Conservation (phyloP, 2,888 invertebrate species). For the Amblyjoppa proteus region DNA sequence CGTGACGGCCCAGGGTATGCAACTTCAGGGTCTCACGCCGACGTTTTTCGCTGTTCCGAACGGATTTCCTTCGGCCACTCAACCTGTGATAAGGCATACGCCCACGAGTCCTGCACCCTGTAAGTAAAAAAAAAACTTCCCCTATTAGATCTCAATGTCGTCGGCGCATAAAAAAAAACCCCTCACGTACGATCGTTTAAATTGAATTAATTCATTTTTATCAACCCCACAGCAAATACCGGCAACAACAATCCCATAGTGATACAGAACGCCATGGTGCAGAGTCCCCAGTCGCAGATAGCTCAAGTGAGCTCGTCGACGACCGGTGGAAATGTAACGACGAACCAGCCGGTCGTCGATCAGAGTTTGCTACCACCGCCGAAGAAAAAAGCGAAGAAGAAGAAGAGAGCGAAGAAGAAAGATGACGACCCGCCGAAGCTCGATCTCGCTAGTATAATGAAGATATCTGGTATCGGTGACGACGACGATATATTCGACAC, state of each 20-base stretch:
- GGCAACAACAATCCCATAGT: conserved; percentile 82
- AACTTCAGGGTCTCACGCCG: conserved; percentile 85
- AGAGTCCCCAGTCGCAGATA: conserved; percentile 82
- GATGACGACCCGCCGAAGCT: conserved; percentile 86
- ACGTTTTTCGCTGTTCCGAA: conserved; percentile 84
- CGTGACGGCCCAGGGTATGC: conserved; percentile 88
- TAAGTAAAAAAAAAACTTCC: conserved; percentile 71
- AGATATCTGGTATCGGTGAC: conserved; percentile 90
- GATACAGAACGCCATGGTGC: conserved; percentile 84
- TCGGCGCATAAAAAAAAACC: neutral
- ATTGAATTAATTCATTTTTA: conserved; percentile 6
- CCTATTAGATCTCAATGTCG: neutral
- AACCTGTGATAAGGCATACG: conserved; percentile 83
- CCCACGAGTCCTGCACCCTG: conserved; percentile 83
- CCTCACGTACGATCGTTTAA: neutral
- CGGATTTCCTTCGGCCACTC: conserved; percentile 82
- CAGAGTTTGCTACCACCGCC: conserved; percentile 85
- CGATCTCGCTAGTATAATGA: conserved; percentile 91
- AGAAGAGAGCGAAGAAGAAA: conserved; percentile 86
- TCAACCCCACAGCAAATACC: conserved; percentile 76
- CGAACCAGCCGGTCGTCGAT: conserved; percentile 77
- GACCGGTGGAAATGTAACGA: conserved; percentile 74
- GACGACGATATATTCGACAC: conserved; percentile 87
- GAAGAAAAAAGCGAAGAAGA: conserved; percentile 86
- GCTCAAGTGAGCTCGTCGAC: conserved; percentile 75